Evolutionary conservation across 2,113 vertebrate genomes (phyloP).

Genomic region (Amazona guildingii): DNA sequence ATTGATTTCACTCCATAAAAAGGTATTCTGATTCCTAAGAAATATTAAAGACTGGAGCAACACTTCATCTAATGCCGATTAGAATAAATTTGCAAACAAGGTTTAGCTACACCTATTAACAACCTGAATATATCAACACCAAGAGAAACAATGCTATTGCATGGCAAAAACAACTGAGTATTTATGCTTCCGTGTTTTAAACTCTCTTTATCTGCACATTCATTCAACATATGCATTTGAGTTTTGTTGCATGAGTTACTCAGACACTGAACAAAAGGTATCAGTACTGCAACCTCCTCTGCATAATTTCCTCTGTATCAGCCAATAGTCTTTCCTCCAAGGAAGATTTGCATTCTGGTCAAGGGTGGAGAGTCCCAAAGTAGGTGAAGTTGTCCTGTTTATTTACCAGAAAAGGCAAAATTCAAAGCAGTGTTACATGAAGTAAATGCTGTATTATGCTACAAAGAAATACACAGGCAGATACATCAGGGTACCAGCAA

Average conservation of each 20-base stretch:
- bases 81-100: conserved; percentile 13
- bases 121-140: neutral
- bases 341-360: neutral
- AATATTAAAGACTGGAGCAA: neutral
- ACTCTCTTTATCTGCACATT: neutral
- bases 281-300: neutral
- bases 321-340: neutral
- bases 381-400: neutral
- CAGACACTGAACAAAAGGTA: neutral
- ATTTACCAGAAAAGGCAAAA: neutral
- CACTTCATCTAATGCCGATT: neutral
- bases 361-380: neutral
- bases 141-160: neutral
- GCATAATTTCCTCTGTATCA: neutral
- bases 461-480: neutral
- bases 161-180: neutral
- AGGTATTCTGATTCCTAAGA: conserved; percentile 7
- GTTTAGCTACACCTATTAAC: neutral
- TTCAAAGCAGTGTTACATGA: neutral
- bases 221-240: neutral
- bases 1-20: conserved; percentile 8
- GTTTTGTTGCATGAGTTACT: neutral
- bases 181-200: neutral
- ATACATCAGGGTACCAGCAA: neutral
- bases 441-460: neutral